Evolutionary conservation across 2,888 invertebrate genomes (phyloP).

Genomic region (Heliconius ethilla): DNA sequence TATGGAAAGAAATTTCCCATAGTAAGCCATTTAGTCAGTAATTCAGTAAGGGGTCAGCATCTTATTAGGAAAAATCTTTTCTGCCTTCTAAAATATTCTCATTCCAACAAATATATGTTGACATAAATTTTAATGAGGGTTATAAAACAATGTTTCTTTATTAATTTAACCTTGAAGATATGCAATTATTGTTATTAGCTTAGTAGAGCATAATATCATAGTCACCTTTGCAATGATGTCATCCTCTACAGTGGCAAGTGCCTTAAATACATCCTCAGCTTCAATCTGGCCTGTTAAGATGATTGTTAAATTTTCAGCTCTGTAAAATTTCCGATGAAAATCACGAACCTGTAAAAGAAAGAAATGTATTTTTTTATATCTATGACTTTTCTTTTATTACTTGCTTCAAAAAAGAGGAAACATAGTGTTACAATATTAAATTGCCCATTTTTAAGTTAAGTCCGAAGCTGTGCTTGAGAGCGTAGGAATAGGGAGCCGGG

Average conservation of each 20-base stretch:
- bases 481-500: too few relatives aligned
- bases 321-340: conserved; percentile 93
- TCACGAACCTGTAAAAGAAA: conserved; percentile 83
- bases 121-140: neutral
- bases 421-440: too few relatives aligned
- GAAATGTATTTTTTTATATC: neutral
- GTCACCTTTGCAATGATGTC: conserved; percentile 86
- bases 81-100: neutral
- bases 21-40: too few relatives aligned
- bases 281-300: conserved; percentile 92
- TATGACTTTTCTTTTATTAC: neutral
- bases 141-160: neutral
- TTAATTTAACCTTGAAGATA: neutral
- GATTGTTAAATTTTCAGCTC: conserved; percentile 92
- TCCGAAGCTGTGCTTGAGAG: too few relatives aligned
- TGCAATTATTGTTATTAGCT: neutral
- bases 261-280: conserved; percentile 87
- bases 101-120: neutral
- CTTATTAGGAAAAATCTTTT: neutral
- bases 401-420: neutral
- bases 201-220: conserved; percentile 4
- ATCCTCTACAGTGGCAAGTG: conserved; percentile 87
- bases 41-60: too few relatives aligned
- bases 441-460: too few relatives aligned
- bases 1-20: too few relatives aligned